Conservation (phyloP, 2,888 invertebrate species). For the Leptinotarsa tumamoca region DNA sequence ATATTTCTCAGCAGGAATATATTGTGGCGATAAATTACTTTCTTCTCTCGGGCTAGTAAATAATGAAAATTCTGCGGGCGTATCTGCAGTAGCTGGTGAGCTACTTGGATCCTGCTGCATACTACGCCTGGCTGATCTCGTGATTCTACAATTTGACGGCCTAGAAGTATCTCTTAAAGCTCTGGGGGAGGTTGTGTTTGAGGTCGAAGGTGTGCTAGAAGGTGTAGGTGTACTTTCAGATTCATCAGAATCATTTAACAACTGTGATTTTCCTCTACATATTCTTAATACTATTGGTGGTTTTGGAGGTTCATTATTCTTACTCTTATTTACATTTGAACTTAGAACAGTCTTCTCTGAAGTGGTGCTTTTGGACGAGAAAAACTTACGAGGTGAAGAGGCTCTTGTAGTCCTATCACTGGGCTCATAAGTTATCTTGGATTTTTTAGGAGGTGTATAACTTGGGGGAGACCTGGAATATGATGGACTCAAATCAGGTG, state of each 20-base stretch:
- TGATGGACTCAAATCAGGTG: constrained; percentile 65
- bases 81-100: constrained; percentile 64
- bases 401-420: constrained; percentile 46
- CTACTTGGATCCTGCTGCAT: constrained; percentile 65
- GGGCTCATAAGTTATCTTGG: constrained; percentile 45
- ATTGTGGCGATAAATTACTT: constrained; percentile 63
- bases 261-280: constrained; percentile 78
- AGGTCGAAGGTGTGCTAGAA: constrained; percentile 71
- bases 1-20: constrained; percentile 67
- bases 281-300: constrained; percentile 90
- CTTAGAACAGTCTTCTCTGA: constrained; percentile 60
- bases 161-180: constrained; percentile 57
- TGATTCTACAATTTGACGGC: constrained; percentile 56
- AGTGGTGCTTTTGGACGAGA: constrained; percentile 60
- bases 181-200: constrained; percentile 67
- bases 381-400: constrained; percentile 59
- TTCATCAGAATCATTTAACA: constrained; percentile 67
- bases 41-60: constrained; percentile 63
- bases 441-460: constrained; percentile 52
- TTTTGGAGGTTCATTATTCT: constrained; percentile 57
- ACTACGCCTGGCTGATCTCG: constrained; percentile 62
- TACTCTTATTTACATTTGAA: constrained; percentile 60
- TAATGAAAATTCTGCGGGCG: constrained; percentile 58
- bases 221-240: constrained; percentile 65
- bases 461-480: constrained; percentile 49